Percentiles rank a stretch among this genome's conserved stretches.
Conservation (phyloP, 2,113 vertebrate species). For the Galemys pyrenaicus region DNA sequence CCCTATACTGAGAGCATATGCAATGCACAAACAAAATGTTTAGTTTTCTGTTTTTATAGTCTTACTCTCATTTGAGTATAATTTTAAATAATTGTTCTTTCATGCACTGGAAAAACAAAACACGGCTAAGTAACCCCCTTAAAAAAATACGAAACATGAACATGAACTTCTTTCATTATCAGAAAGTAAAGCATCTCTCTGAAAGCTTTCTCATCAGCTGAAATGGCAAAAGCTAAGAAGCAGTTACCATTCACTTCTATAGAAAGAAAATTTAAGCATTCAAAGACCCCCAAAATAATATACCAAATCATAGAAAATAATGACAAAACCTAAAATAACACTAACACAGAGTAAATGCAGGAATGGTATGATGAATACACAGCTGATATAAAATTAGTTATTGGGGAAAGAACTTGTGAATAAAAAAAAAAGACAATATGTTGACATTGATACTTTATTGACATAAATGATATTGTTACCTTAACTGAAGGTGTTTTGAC, state of each 20-base stretch:
- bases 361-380: not conserved
- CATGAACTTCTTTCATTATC: not conserved
- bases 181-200: not conserved
- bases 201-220: not conserved
- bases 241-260: not conserved
- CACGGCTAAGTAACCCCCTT: not conserved
- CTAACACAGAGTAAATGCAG: not conserved
- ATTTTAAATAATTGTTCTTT: conserved; percentile 9
- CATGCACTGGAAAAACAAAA: not conserved
- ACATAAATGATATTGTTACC: not conserved
- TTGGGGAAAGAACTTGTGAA: not conserved
- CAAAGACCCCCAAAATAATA: not conserved
- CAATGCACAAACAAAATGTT: not conserved
- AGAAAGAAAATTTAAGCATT: not conserved
- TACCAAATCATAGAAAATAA: not conserved
- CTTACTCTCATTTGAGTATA: not conserved
- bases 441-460: not conserved
- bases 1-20: not conserved
- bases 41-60: not conserved
- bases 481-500: not conserved
- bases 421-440: not conserved
- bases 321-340: not conserved
- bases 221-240: not conserved
- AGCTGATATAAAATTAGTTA: not conserved
- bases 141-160: not conserved